These are phyloP conservation scores for Clamator glandarius DNA, from an alignment of 2,797 vertebrate genomes.

Conservation along the genomic window DNA sequence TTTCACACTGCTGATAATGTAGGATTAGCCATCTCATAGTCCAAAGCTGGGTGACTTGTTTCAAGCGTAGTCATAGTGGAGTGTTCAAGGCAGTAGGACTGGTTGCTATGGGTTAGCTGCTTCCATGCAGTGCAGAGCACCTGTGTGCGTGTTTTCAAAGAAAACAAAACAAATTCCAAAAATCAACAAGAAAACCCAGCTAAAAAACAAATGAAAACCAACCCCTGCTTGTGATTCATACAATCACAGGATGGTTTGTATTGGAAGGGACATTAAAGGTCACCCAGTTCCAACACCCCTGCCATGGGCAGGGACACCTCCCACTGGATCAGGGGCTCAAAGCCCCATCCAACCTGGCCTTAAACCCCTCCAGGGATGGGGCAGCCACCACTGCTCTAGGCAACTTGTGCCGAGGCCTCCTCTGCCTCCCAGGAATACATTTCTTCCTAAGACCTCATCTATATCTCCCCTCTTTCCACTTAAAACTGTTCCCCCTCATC, in stretches of 20 bases:
- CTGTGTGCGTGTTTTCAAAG: background rate
- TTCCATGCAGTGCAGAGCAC: accelerated
- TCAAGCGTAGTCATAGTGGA: accelerated
- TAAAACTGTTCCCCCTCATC: no score
- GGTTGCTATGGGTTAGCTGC: accelerated
- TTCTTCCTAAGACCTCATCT: no score
- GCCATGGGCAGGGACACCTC: no score
- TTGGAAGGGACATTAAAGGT: background rate
- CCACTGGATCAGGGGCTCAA: no score
- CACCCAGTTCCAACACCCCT: no score
- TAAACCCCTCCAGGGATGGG: no score
- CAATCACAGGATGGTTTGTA: background rate
- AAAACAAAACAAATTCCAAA: background rate
- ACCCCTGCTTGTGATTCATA: no score
- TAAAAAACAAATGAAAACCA: background rate
- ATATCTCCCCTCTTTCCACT: no score
- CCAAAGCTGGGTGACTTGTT: accelerated
- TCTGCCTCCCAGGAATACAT: no score
- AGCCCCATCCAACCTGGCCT: no score
- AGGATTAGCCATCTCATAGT: background rate
- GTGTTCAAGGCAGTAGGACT: accelerated
- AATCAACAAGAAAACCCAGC: background rate
- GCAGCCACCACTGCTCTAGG: no score
- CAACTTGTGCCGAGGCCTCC: no score
- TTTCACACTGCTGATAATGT: background rate